These are phyloP conservation scores for Oscheius myriophilus DNA, from an alignment of 2,888 invertebrate genomes.

Conservation along the genomic window DNA sequence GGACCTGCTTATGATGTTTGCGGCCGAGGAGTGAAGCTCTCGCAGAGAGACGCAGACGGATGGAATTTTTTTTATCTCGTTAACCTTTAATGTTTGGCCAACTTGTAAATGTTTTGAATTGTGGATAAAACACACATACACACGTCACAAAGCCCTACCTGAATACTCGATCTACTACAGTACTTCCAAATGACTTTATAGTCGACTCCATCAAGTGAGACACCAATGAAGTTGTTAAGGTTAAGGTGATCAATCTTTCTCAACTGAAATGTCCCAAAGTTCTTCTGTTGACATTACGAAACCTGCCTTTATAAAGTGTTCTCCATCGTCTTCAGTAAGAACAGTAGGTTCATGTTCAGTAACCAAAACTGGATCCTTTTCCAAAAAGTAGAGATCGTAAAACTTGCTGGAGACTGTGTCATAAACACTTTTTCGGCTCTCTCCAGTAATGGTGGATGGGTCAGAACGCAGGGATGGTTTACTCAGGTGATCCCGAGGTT, in stretches of 20 bases:
- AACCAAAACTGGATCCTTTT: slow-evolving; percentile 46
- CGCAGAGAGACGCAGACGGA: no score
- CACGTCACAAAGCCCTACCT: no score
- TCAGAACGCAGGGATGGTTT: slow-evolving; percentile 52
- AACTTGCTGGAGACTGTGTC: slow-evolving; percentile 20
- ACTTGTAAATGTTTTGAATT: no score
- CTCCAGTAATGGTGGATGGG: slow-evolving; percentile 44
- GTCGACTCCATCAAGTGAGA: slow-evolving; percentile 61
- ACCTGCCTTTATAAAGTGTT: slow-evolving; percentile 41
- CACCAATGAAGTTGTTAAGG: slow-evolving; percentile 64
- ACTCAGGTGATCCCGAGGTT: slow-evolving; percentile 31
- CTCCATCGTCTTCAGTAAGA: slow-evolving; percentile 38
- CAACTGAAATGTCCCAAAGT: slow-evolving; percentile 36
- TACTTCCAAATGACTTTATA: slow-evolving; percentile 63
- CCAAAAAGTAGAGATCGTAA: slow-evolving; percentile 38
- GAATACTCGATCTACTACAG: slow-evolving; percentile 55
- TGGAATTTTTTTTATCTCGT: no score
- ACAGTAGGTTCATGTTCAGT: slow-evolving; percentile 43
- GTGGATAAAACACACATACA: no score
- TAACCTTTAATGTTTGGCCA: no score
- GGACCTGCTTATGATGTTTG: no score
- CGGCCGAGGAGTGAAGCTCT: no score
- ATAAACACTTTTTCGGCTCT: slow-evolving; percentile 30
- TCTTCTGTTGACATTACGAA: no score
- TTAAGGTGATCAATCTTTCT: slow-evolving; percentile 66